Conservation (phyloP, 2,888 invertebrate species). For the Eucera pruinosa region DNA sequence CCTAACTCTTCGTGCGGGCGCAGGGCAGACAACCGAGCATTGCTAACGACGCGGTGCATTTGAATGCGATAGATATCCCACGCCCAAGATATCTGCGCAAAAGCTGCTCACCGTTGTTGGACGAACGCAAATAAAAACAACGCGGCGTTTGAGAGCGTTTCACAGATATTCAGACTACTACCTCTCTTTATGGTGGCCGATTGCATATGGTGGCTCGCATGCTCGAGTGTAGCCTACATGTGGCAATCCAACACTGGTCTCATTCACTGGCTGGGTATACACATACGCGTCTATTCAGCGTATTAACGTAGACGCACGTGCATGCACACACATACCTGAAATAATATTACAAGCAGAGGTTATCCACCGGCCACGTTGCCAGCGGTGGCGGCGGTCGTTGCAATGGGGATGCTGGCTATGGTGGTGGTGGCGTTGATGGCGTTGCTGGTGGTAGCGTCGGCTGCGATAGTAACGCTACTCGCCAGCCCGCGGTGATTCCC, state of each 20-base stretch:
- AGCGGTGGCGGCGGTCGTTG: constrained; percentile 53
- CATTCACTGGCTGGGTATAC: constrained; percentile 8
- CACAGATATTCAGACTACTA: constrained; percentile 68
- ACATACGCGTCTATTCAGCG: constrained; percentile 20
- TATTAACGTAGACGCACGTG: constrained; percentile 46
- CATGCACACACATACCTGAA: constrained; percentile 61
- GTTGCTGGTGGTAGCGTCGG: constrained; percentile 43
- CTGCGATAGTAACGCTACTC: constrained; percentile 52
- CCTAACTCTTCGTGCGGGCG: background rate
- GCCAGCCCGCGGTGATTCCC: constrained; percentile 37
- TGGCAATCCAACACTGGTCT: constrained; percentile 34
- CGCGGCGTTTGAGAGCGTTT: constrained; percentile 56
- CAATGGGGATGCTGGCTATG: constrained; percentile 52
- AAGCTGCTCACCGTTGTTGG: constrained; percentile 18
- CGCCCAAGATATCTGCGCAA: constrained; percentile 55
- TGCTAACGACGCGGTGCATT: constrained; percentile 59
- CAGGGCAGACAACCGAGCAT: constrained; percentile 2
- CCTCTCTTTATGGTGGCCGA: constrained; percentile 68
- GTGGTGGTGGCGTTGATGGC: constrained; percentile 61
- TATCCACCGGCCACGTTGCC: constrained; percentile 64
- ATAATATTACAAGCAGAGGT: constrained; percentile 73
- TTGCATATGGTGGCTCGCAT: constrained; percentile 47
- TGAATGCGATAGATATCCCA: constrained; percentile 61
- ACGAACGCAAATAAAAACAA: constrained; percentile 64
- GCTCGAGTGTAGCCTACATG: constrained; percentile 58